phyloP scores from a whole-genome alignment of 2,888 invertebrate species.

The Xestia xanthographa region DNA sequence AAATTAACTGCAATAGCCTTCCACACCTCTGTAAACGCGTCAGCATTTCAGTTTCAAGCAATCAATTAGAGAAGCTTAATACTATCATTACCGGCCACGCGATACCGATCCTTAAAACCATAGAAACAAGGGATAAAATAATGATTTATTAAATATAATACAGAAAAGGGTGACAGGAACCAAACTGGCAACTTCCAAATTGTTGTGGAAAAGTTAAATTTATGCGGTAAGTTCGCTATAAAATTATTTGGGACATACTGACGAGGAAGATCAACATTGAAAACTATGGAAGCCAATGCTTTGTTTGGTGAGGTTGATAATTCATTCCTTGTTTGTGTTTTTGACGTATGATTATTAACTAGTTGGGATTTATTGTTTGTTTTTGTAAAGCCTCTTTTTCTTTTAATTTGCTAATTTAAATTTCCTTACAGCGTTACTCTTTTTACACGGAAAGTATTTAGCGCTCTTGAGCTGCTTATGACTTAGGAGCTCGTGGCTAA shows the following conservation, averaged over 20 bases:
- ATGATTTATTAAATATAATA: conserved; percentile 70
- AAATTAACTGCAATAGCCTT: conserved; percentile 53
- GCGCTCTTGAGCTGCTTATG: background rate
- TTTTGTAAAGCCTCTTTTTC: background rate
- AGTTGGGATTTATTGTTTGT: conserved; percentile 7
- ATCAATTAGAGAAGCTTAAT: conserved; percentile 73
- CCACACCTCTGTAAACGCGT: conserved; percentile 37
- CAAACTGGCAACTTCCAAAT: conserved; percentile 79
- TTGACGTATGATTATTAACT: conserved; percentile 18
- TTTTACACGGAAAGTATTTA: background rate
- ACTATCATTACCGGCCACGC: conserved; percentile 62
- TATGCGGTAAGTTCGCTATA: conserved; percentile 80
- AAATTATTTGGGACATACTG: conserved; percentile 77
- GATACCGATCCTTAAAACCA: conserved; percentile 66
- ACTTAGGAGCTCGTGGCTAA: background rate
- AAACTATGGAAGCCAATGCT: conserved; percentile 46
- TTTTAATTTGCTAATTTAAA: background rate
- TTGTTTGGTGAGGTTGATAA: conserved; percentile 27
- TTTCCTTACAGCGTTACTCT: background rate
- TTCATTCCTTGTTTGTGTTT: conserved; percentile 47
- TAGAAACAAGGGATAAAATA: conserved; percentile 70
- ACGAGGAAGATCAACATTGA: conserved; percentile 41
- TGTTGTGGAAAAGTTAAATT: conserved; percentile 82
- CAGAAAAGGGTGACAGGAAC: conserved; percentile 80
- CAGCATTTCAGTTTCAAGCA: conserved; percentile 64